These are phyloP conservation scores for Cylloceria caligata DNA, from an alignment of 2,888 invertebrate species.

Conservation along the genomic window DNA sequence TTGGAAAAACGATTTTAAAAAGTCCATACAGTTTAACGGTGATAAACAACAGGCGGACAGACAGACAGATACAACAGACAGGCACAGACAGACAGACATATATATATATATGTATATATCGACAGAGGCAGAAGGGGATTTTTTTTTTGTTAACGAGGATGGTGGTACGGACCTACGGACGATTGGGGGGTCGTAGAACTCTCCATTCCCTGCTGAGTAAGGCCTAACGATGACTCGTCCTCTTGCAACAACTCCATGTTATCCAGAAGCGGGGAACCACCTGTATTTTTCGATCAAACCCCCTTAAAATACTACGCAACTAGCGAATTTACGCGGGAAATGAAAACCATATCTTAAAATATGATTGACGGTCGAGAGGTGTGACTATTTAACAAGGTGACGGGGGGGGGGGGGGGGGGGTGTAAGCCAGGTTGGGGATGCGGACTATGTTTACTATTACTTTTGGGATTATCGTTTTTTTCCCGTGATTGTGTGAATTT, in stretches of 20 bases:
- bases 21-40: slow-evolving; percentile 76
- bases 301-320: slow-evolving; percentile 44
- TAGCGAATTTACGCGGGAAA: slow-evolving; percentile 40
- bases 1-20: slow-evolving; percentile 34
- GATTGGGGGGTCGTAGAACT: slow-evolving; percentile 82
- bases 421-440: slow-evolving; percentile 10
- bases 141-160: slow-evolving; percentile 70
- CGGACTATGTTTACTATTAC: slow-evolving; percentile 15
- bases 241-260: slow-evolving; percentile 84
- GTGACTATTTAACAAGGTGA: slow-evolving; percentile 37
- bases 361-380: slow-evolving; percentile 42
- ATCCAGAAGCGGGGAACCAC: slow-evolving; percentile 84
- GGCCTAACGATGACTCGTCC: slow-evolving; percentile 83
- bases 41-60: slow-evolving; percentile 73
- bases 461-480: slow-evolving; percentile 10
- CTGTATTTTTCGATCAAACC: slow-evolving; percentile 78
- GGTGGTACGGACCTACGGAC: slow-evolving; percentile 84
- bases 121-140: slow-evolving; percentile 65
- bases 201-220: slow-evolving; percentile 83
- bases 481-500: slow-evolving; percentile 19
- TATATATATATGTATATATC: slow-evolving; percentile 39
- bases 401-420: background rate
- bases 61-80: slow-evolving; percentile 79
- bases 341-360: slow-evolving; percentile 18
- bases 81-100: slow-evolving; percentile 68